Base-by-base conservation (phyloP, 2,888 invertebrate species). In the Halictus ligatus region DNA sequence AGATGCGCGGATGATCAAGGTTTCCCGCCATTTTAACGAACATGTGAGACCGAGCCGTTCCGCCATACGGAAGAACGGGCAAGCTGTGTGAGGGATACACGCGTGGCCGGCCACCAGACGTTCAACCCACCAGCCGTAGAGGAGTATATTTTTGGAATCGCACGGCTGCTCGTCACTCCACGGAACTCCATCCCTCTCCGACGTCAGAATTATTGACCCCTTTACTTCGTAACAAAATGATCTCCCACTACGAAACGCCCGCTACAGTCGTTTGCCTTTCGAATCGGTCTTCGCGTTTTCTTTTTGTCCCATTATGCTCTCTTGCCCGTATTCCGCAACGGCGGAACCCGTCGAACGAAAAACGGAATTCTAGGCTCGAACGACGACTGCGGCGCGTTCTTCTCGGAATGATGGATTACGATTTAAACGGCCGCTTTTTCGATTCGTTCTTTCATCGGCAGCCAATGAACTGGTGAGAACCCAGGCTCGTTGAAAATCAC, bases 141-240 rank as follows among this genome's bases (percentile, higher is more conserved):
- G 64, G 83, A 85, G 84, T 90, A 90, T 90, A 54, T 54, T 90
- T 90, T 90, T 91, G 91, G 90, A 89, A 84, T 85, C 89, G 83
- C 88, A 75, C 83, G 78, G 80, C 64, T 72, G 84, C 87, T 88
- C 89, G 85, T 89, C 86, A 85, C 82, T 81, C 85, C 81, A 58
- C 82, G 83, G 78, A 88, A 82, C 89, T 80, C 81, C 81, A 75
- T 83, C 76, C 89, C 85, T 67, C 74, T 77, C 76, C 83, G 83
- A 81, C 80, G 89, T 86, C 81, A 79, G 82, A 86, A 87, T 87
- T 91, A 91, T 89, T 85, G 91, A 88, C 91, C 90, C 75, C 88
- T 81, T 91, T 90, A 74, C 84, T 21, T 78, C 46, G 72, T 78
- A 82, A 81, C 84, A 81, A 89, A 87, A 83, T 71, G 77, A 84